phyloP scores from a whole-genome alignment of 2,113 vertebrate species.

The Microtus oregoni region DNA sequence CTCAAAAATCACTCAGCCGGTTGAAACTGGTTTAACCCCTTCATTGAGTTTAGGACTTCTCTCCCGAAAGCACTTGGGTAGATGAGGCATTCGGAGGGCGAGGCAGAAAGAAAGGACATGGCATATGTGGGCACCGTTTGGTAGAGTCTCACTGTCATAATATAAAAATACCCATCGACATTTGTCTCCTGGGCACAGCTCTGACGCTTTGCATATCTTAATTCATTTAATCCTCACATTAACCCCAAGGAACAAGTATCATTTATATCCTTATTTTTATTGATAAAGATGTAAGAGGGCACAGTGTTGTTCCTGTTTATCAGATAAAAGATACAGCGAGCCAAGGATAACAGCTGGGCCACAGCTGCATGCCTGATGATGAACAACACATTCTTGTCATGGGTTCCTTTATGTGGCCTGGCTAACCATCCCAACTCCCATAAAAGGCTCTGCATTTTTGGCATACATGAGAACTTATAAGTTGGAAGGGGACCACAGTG shows the following conservation, averaged over 20 bases:
- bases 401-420: neutral
- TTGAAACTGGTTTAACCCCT: conserved; percentile 57
- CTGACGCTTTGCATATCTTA: neutral
- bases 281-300: neutral
- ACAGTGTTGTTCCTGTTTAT: neutral
- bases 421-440: neutral
- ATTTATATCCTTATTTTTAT: neutral
- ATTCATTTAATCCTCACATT: neutral
- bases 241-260: neutral
- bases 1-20: conserved; percentile 47
- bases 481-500: neutral
- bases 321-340: neutral
- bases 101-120: neutral
- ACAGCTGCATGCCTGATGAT: neutral
- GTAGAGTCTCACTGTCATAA: neutral
- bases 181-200: neutral
- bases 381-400: neutral
- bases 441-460: neutral
- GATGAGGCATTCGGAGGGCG: neutral
- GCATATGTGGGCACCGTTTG: neutral
- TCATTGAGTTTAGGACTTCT: conserved; percentile 51
- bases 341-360: neutral
- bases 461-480: neutral
- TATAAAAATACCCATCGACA: neutral
- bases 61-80: neutral